Conservation (phyloP, 2,888 invertebrate genomes). For the Kuschelorhynchus macadamiae region DNA sequence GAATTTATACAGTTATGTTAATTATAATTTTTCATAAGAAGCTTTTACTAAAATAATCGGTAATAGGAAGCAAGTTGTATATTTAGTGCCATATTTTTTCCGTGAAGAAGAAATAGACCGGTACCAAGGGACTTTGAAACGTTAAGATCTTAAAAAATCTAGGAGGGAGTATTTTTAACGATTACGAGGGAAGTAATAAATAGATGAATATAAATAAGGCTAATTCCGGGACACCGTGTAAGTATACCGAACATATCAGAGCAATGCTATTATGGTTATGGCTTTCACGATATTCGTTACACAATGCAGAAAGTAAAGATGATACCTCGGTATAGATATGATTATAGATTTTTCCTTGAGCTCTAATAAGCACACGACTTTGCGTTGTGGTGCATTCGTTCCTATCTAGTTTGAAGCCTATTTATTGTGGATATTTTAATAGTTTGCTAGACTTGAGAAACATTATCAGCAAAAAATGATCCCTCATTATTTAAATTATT, state of each 20-base stretch:
- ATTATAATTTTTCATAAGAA: no score
- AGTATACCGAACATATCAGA: constrained; percentile 18
- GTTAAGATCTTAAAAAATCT: no score
- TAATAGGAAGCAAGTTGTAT: no score
- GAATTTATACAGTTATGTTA: no score
- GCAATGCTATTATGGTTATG: constrained; percentile 12
- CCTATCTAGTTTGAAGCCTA: constrained; percentile 12
- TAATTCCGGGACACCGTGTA: constrained; percentile 11
- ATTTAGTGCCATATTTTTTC: no score
- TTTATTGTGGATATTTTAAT: constrained; percentile 24
- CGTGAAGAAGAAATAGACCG: no score
- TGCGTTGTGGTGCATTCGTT: constrained; percentile 21
- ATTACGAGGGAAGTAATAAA: no score
- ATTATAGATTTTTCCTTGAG: constrained; percentile 41
- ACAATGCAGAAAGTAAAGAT: constrained; percentile 46
- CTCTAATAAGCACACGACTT: constrained; percentile 44
- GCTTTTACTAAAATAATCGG: no score
- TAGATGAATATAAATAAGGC: no score
- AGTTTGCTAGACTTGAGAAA: not conserved
- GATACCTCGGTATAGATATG: constrained; percentile 36
- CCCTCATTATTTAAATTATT: not conserved
- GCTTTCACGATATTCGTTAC: constrained; percentile 46
- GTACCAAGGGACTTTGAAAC: no score
- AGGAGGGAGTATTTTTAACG: no score
- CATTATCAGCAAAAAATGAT: not conserved